Evolutionary conservation across 2,888 invertebrate genomes (phyloP), one percentile per base, ranked within the genome.

Genomic region (Cantharis nigra): DNA sequence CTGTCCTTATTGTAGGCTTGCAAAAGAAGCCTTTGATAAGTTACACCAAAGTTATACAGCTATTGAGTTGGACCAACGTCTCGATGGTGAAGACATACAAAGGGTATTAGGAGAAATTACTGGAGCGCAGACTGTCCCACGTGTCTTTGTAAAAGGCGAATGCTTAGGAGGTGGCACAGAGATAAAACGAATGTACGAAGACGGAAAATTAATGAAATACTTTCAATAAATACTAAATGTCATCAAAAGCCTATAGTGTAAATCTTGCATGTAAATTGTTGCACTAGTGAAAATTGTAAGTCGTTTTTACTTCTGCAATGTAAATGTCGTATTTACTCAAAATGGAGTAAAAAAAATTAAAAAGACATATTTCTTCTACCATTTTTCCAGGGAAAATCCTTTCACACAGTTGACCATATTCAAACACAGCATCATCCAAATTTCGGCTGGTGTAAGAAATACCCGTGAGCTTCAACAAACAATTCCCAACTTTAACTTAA

Each of bases 151-250:
- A 63, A 94, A 96, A 84, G 97, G 97, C 2, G 92, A 94, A 86
- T 98, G 94, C 86, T 90, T 98, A 75, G 98, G 98, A 5, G 98
- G 98, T 62, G 98, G 98, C 3, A 93, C 94, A 3, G 98, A 98
- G 85, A 95, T 97, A 0, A 94, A 94, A 85, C 91, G 91, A 63
- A 87, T 97, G 82, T 91, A 92, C 80, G 92, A 94, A 69, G 90
- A 89, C 71, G 97, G 97, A 71, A 91, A 94, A 85, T 89, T 97
- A 23, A 82, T 85, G 71, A 83, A 83, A 74, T 83, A 83, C 63
- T 83, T 84, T 72, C 63, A 70, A n/a, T 72, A 76, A 70, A 49
- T 11, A n/a, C 5, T 9, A n/a, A 64, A 49, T 11, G 9, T 5
- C 49, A 49, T n/a, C 4, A 16, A 16, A 16, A 1, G 16, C 16